Conservation (phyloP, 2,888 invertebrate species). For the Ophonus ardosiacus region DNA sequence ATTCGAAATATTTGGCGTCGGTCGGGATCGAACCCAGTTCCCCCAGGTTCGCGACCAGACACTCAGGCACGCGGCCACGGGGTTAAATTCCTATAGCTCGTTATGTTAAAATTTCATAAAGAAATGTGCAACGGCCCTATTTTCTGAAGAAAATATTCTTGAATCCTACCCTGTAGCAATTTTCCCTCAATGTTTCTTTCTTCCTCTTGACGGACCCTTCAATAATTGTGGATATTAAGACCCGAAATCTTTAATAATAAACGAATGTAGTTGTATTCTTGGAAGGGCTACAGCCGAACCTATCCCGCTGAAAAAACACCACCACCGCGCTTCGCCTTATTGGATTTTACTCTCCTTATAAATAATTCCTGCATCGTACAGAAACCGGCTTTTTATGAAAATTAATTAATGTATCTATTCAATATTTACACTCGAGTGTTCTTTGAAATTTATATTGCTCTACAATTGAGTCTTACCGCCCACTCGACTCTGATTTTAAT, state of each 20-base stretch:
- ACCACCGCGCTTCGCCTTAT: constrained; percentile 18
- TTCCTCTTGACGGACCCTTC: constrained; percentile 35
- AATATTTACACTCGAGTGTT: constrained; percentile 59
- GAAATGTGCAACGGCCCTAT: no score
- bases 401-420: constrained; percentile 61
- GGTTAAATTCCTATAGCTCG: no score
- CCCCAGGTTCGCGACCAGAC: no score
- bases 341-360: constrained; percentile 56
- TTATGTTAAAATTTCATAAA: no score
- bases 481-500: constrained; percentile 30
- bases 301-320: constrained; percentile 44
- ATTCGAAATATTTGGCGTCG: no score
- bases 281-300: neutral
- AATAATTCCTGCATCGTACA: constrained; percentile 43
- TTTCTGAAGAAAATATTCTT: neutral
- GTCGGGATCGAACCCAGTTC: no score
- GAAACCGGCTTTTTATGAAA: constrained; percentile 52
- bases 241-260: constrained; percentile 58
- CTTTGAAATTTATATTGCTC: constrained; percentile 59
- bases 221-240: constrained; percentile 61
- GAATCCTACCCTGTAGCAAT: neutral
- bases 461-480: constrained; percentile 51
- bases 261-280: constrained; percentile 45
- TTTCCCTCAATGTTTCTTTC: constrained; percentile 7
- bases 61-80: no score